phyloP scores from a whole-genome alignment of 2,888 invertebrate species.

The Nemotelus nigrinus region DNA sequence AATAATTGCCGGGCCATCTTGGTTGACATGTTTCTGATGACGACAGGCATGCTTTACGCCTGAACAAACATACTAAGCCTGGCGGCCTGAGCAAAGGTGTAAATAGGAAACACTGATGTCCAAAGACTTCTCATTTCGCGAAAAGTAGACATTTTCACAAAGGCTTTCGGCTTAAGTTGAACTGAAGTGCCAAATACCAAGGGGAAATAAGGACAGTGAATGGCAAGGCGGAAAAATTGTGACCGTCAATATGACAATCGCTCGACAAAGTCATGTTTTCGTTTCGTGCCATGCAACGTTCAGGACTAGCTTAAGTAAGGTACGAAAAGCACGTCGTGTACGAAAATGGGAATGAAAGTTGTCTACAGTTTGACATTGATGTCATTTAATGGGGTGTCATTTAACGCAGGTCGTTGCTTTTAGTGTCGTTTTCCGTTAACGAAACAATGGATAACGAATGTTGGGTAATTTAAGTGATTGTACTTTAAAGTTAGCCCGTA shows the following conservation, averaged over 20 bases:
- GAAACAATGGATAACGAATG: slow-evolving; percentile 16
- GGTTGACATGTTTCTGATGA: slow-evolving; percentile 3
- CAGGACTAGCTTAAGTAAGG: background rate
- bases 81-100: background rate
- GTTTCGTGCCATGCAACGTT: background rate
- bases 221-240: background rate
- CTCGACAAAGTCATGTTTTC: background rate
- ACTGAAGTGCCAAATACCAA: slow-evolving; percentile 8
- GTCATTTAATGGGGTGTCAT: slow-evolving; percentile 28
- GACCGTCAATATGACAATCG: slow-evolving; percentile 14
- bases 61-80: background rate
- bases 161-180: slow-evolving; percentile 15
- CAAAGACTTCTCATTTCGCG: background rate
- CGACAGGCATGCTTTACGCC: background rate
- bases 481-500: background rate
- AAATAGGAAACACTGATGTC: background rate
- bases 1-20: slow-evolving; percentile 22
- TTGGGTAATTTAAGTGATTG: slow-evolving; percentile 19
- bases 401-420: slow-evolving; percentile 32
- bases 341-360: slow-evolving; percentile 34
- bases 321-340: background rate
- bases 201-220: slow-evolving; percentile 2
- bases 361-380: slow-evolving; percentile 38
- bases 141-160: slow-evolving; percentile 1
- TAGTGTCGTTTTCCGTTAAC: slow-evolving; percentile 14